These are phyloP conservation scores for Picus viridis DNA, from an alignment of 2,797 vertebrate species.

Conservation along the genomic window DNA sequence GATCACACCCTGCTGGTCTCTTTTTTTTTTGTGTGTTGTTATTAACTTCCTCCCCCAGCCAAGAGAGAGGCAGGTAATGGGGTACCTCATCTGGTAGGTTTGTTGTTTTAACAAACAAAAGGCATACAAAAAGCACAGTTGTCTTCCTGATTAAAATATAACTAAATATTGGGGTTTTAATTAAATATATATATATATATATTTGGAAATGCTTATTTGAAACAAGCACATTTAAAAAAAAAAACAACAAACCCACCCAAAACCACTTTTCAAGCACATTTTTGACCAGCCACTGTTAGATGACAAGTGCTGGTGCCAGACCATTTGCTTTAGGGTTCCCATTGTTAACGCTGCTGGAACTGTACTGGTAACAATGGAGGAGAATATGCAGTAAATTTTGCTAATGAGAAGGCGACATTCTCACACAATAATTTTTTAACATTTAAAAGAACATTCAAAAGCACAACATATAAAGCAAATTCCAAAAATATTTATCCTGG, in stretches of 20 bases:
- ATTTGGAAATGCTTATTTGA: slow-evolving; percentile 42
- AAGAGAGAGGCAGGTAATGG: neutral
- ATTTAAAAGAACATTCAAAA: slow-evolving; percentile 63
- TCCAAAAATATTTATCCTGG: slow-evolving; percentile 58
- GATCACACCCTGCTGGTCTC: neutral
- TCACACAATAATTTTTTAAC: slow-evolving; percentile 57
- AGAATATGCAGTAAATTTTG: slow-evolving; percentile 67
- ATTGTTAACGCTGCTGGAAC: slow-evolving; percentile 67
- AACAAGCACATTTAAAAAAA: neutral
- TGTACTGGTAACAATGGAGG: slow-evolving; percentile 61
- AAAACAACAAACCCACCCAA: neutral
- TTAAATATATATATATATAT: neutral
- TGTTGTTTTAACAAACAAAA: neutral
- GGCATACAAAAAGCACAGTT: too few species aligned
- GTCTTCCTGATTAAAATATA: neutral
- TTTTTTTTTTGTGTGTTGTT: neutral
- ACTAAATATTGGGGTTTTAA: neutral
- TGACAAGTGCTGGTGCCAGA: slow-evolving; percentile 69
- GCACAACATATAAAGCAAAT: slow-evolving; percentile 62
- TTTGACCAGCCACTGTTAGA: slow-evolving; percentile 48
- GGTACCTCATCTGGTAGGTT: neutral
- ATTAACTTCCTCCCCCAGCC: neutral
- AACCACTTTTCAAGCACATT: slow-evolving; percentile 49
- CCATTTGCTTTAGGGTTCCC: slow-evolving; percentile 70
- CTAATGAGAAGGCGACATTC: slow-evolving; percentile 61